Evolutionary conservation across 1,140 invertebrate genomes (phyloP), one percentile per base, ranked within the genome.

Genomic region (Agraylea sexmaculata): DNA sequence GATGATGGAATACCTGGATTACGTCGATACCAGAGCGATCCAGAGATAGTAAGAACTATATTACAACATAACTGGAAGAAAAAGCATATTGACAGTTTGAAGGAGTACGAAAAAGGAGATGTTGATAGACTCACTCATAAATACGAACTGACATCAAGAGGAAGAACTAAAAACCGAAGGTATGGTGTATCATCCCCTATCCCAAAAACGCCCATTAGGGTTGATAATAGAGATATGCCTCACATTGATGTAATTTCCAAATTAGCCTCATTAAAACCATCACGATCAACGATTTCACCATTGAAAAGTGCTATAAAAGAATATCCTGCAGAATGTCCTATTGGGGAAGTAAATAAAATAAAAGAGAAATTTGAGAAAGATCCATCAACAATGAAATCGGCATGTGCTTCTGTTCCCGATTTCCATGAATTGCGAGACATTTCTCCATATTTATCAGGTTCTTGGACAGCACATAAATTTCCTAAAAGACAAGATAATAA

Each of bases 161-260:
- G 67, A 4, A 54, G 72, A 18, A 66, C 68, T 10, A 57, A 71
- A 2, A 55, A 65, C 5, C 61, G 71, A 18, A 68, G 62, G 53
- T 62, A 68, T 35, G 69, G 68, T 18, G 58, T 61, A 16, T 63
- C 72, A 10, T 70, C 75, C 7, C 77, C 79, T 0, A 74, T 78
- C 21, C 69, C 71, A 0, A 64, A 73, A n/a, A 56, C 72, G 11
- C 77, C 76, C 17, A 58, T 81, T 18, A 63, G 70, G n/a, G 62
- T 69, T 2, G 76, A 77, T 27, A 76, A 87, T 52, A 68, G 83
- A 3, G 75, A 75, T 31, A 86, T 89, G 82, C 85, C 85, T 0
- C 83, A 83, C 52, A 87, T 88, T 22, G 86, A 90, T 53, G 76
- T 89, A 1, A 88, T 88, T 46, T 87, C 83, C 51, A 87, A 87